phyloP scores from a whole-genome alignment of 2,888 invertebrate species.

The Plebejus anna region DNA sequence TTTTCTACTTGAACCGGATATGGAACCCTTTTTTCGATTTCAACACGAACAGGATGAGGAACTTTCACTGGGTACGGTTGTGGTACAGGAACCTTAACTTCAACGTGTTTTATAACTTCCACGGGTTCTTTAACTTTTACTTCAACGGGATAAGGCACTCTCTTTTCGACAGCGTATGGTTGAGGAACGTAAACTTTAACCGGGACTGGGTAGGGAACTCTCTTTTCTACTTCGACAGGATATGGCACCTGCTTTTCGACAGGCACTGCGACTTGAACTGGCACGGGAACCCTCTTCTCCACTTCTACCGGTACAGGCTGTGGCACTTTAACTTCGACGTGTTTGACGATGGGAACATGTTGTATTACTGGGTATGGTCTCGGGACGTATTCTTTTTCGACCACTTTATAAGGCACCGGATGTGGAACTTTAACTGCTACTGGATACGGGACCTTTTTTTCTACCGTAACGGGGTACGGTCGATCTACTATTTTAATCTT shows the following conservation, averaged over 20 bases:
- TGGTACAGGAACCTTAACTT: slow-evolving; percentile 62
- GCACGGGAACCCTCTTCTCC: slow-evolving; percentile 67
- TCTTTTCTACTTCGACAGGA: slow-evolving; percentile 66
- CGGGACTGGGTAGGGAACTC: slow-evolving; percentile 52
- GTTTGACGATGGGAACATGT: slow-evolving; percentile 64
- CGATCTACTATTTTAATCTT: slow-evolving; percentile 53
- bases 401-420: slow-evolving; percentile 72
- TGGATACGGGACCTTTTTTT: slow-evolving; percentile 70
- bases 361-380: slow-evolving; percentile 71
- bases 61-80: slow-evolving; percentile 78
- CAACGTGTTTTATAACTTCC: slow-evolving; percentile 67
- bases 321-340: slow-evolving; percentile 67
- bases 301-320: slow-evolving; percentile 61
- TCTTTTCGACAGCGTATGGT: slow-evolving; percentile 77
- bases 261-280: slow-evolving; percentile 57
- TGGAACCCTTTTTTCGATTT: slow-evolving; percentile 68
- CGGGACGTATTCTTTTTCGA: slow-evolving; percentile 72
- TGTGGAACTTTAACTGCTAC: slow-evolving; percentile 69
- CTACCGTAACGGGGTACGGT: slow-evolving; percentile 68
- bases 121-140: slow-evolving; percentile 68
- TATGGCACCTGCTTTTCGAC: slow-evolving; percentile 55
- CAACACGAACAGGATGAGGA: slow-evolving; percentile 73
- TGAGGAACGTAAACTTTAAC: slow-evolving; percentile 68
- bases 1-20: slow-evolving; percentile 73
- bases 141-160: slow-evolving; percentile 73